Evolutionary conservation across 2,113 vertebrate genomes (phyloP), one percentile per base, ranked within the genome.

Genomic region (Lepus americanus): DNA sequence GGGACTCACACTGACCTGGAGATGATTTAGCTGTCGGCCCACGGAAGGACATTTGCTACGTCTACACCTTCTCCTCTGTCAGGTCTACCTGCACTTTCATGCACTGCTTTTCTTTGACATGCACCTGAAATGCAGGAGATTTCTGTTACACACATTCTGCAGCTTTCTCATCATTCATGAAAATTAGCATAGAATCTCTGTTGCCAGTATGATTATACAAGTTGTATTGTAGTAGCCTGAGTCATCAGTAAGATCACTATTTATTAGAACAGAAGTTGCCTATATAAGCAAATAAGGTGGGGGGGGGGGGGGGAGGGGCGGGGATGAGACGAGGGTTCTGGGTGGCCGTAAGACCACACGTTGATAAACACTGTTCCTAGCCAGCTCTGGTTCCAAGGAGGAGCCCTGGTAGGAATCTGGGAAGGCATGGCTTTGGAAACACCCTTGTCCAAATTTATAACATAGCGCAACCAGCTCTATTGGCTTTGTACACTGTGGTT

Each of bases 141-240:
- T 81, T 64, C 9, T 81, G 20, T 19, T 44, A 16, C 4, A 6
- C 9, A 51, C 44, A 61, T 13, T 74, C 23, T 51, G 4, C 0
- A 53, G 27, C 27, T 77, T 76, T 76, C 53, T 96, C 29, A 20
- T 70, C 70, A 1, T 25, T 87, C 16, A 2, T 5, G 6, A 33
- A 12, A 16, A 6, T 39, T 25, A 66, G 33, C 51, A 29, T 87
- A 51, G 49, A 51, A 49, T 31, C 70, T 1, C 3, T 55, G 13
- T 22, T 29, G 39, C 39, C 63, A n/a, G 8, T 1, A 12, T n/a
- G 19, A 49, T 20, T 8, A 36, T 44, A 39, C 23, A 44, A 90
- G 36, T 14, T 1, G 0, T 2, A 5, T 20, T 4, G 29, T 17
- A 25, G 53, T 22, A 70, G 51, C 22, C 1, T 17, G 36, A 31